These are phyloP conservation scores for Thymelicus acteon DNA, from an alignment of 2,888 invertebrate genomes.

Conservation along the genomic window DNA sequence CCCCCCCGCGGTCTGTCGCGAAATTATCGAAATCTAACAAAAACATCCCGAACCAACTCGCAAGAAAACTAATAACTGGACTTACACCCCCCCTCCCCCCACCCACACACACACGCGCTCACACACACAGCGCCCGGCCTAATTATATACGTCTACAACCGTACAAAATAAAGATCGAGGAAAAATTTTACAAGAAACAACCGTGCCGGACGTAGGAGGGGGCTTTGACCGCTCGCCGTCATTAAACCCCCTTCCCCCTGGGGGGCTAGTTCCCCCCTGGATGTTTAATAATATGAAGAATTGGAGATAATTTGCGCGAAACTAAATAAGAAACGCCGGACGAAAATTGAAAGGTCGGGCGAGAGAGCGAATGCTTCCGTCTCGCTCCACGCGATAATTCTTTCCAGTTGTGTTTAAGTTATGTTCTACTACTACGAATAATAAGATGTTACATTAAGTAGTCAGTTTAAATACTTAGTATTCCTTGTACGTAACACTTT, in stretches of 20 bases:
- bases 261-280: conserved; percentile 78
- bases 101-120: conserved; percentile 54
- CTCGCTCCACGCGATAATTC: conserved; percentile 40
- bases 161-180: conserved; percentile 84
- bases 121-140: conserved; percentile 56
- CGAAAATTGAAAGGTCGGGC: conserved; percentile 82
- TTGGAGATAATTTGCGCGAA: conserved; percentile 86
- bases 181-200: conserved; percentile 85
- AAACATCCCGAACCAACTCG: conserved; percentile 78
- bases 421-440: too few species aligned
- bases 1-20: conserved; percentile 64
- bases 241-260: conserved; percentile 68
- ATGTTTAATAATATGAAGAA: conserved; percentile 86
- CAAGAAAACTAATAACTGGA: conserved; percentile 84
- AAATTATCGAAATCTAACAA: conserved; percentile 85
- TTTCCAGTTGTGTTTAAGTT: conserved; percentile 28
- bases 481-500: too few species aligned
- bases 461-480: too few species aligned
- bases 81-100: conserved; percentile 66
- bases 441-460: too few species aligned
- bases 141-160: conserved; percentile 82
- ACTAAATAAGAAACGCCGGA: conserved; percentile 84
- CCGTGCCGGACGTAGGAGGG: conserved; percentile 72
- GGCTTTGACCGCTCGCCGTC: conserved; percentile 80
- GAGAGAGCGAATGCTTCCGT: conserved; percentile 43